phyloP scores from a whole-genome alignment of 2,113 vertebrate genomes.

The Pomatorhinus ruficollis region DNA sequence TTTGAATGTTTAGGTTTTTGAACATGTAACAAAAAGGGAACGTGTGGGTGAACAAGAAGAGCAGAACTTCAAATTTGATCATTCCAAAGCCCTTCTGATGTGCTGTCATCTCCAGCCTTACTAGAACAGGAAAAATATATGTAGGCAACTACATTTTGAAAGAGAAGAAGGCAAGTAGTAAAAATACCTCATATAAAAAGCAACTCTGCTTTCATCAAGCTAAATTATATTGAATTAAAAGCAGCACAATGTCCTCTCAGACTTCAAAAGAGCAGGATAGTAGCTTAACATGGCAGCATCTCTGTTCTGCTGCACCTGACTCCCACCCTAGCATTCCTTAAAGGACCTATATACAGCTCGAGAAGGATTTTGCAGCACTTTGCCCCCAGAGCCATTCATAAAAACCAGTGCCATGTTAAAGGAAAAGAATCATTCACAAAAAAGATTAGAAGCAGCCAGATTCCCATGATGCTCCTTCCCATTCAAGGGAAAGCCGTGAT shows the following conservation, averaged over 20 bases:
- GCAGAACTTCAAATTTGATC: not conserved
- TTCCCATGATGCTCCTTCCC: slow-evolving; percentile 65
- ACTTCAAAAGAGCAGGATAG: not conserved
- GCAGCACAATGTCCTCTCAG: not conserved
- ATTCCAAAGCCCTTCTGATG: not conserved
- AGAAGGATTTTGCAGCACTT: not conserved
- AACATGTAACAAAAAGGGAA: not conserved
- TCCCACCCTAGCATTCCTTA: not conserved
- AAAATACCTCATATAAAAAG: not conserved
- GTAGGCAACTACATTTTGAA: not conserved
- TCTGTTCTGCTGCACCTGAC: not conserved
- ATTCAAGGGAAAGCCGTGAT: slow-evolving; percentile 51
- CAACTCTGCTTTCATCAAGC: not conserved
- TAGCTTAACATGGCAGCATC: not conserved
- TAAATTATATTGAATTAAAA: not conserved
- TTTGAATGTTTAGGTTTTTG: not conserved
- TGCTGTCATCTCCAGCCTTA: not conserved
- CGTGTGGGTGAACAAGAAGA: not conserved
- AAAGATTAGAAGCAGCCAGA: slow-evolving; percentile 35
- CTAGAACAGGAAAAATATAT: not conserved
- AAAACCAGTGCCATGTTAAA: slow-evolving; percentile 50
- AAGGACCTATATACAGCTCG: not conserved
- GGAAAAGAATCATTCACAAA: slow-evolving; percentile 67
- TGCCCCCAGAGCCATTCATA: slow-evolving; percentile 54
- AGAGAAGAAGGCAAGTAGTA: not conserved